Percentiles rank a stretch among this genome's conserved stretches.
These are phyloP conservation scores for Sitta europaea DNA, from an alignment of 2,113 vertebrate species.

Conservation along the genomic window DNA sequence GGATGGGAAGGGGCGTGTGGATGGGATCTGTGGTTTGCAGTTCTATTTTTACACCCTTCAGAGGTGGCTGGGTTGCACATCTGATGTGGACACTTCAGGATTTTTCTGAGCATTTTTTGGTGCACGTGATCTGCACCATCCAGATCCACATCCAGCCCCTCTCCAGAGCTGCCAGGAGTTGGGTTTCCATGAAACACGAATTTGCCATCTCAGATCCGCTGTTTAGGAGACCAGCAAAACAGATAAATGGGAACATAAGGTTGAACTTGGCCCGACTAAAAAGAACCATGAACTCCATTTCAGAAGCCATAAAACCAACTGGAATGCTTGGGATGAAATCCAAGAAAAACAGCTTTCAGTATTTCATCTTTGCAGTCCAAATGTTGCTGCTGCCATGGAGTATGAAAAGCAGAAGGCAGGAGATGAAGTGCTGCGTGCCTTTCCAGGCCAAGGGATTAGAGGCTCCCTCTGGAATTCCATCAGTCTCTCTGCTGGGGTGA, in stretches of 20 bases:
- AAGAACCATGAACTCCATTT: slow-evolving; percentile 14
- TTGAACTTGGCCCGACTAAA: background rate
- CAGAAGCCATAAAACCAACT: slow-evolving; percentile 48
- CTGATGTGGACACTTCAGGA: background rate
- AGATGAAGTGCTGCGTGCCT: background rate
- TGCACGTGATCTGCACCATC: background rate
- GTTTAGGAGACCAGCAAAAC: slow-evolving; percentile 41
- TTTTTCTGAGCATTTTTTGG: background rate
- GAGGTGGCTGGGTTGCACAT: background rate
- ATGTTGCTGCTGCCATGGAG: background rate
- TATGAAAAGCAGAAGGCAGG: slow-evolving; percentile 7
- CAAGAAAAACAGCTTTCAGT: slow-evolving; percentile 33
- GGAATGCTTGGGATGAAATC: slow-evolving; percentile 37
- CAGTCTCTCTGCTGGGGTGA: fast-evolving
- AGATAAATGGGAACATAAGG: slow-evolving; percentile 38
- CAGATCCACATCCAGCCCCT: background rate
- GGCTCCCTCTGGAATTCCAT: background rate
- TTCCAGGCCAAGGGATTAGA: background rate
- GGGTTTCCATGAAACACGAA: background rate
- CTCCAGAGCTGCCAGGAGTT: background rate
- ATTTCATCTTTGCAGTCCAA: slow-evolving; percentile 11
- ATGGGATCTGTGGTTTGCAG: background rate
- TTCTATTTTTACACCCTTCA: background rate
- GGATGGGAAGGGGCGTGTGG: background rate
- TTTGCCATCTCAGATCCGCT: background rate